A percentile compares a stretch with the other conserved stretches of the same genome.
These are phyloP conservation scores for Dysidea cf. avara DNA, from an alignment of 37 sponge, comb jelly and placozoan species.

Conservation along the genomic window DNA sequence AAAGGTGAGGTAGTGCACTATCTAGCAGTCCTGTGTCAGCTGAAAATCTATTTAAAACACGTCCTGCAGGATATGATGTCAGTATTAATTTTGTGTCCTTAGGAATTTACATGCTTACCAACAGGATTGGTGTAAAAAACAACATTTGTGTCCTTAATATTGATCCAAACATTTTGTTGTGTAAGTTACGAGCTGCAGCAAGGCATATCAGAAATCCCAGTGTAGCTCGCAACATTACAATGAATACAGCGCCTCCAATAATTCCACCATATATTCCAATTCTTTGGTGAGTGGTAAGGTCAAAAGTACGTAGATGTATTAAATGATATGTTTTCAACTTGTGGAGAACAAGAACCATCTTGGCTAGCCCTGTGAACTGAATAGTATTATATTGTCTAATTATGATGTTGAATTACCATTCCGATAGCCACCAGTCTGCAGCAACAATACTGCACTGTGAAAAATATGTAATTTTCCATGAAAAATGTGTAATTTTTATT, in stretches of 20 bases:
- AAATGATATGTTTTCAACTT: no score
- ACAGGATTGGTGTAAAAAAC: conserved; percentile 79
- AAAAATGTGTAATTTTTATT: no score
- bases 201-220: conserved; percentile 29
- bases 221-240: conserved; percentile 36
- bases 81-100: no score
- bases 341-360: no score
- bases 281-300: conserved; percentile 15
- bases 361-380: background rate
- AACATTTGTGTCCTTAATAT: conserved; percentile 47
- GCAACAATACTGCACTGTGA: conserved; percentile 57
- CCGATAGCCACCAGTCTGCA: no score
- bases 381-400: background rate
- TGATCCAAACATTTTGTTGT: conserved; percentile 61
- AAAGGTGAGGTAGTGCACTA: conserved; percentile 50
- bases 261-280: conserved; percentile 45
- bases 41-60: conserved; percentile 73
- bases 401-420: conserved; percentile 53
- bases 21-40: conserved; percentile 71
- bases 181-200: no score
- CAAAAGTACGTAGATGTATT: no score
- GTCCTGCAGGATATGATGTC: conserved; percentile 46
- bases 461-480: conserved; percentile 23
- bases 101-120: conserved; percentile 62
- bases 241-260: conserved; percentile 9